Base-by-base conservation (phyloP, 2,888 invertebrate genomes). In the Eustalomyia histrio region DNA sequence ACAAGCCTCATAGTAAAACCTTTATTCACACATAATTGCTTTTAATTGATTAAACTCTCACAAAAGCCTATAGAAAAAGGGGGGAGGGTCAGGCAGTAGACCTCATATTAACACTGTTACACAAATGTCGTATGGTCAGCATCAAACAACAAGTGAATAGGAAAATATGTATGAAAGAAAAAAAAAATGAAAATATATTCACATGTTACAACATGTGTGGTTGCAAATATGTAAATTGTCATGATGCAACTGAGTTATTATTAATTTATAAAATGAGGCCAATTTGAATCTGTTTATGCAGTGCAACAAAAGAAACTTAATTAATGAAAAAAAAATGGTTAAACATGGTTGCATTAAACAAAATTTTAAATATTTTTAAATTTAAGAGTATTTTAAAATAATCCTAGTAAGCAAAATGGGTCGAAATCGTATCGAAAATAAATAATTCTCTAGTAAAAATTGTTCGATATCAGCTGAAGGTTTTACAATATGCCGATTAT, bases 11-110 rank as follows among this genome's bases (percentile, higher is more conserved):
- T 24, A 65, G n/a, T 35, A 63, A 24, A 52, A 50, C 64, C 82
- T 83, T 74, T 82, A 75, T 80, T 55, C 52, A 33, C 60, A 73
- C 85, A 82, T 89, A 89, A 89, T 89, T 89, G 88, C 82, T 76
- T 84, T 84, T 88, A 89, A 89, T 89, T 89, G 86, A 88, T 87
- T 85, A 85, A 88, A 86, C 84, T 83, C 72, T 39, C 57, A 79
- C 63, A 52, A 64, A 76, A 29, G 55, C 69, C 35, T 29, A 16
- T 35, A 50, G 17, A 21, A 14, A n/a, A 72, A 17, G 24, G 64
- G n/a, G 47, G n/a, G n/a, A n/a, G n/a, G n/a, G n/a, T n/a, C n/a
- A n/a, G n/a, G 39, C n/a, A 61, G 21, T n/a, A 39, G 18, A 29
- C 50, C 61, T 8, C 18, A 10, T 65, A 65, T 50, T 33, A 21